phyloP scores from a whole-genome alignment of 2,888 invertebrate genomes.

The Polyommatus icarus region DNA sequence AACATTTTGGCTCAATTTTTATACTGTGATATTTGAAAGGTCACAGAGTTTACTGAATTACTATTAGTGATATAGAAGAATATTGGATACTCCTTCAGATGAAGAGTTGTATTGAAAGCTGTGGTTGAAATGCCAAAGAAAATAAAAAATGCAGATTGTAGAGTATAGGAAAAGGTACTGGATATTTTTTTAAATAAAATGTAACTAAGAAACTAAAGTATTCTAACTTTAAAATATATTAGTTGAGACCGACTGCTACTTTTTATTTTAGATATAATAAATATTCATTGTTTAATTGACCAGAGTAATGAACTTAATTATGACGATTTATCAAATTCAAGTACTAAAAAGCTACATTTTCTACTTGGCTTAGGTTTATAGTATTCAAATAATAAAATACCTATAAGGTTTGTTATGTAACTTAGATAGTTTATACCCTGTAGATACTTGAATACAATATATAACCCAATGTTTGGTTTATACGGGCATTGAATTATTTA shows the following conservation, averaged over 20 bases:
- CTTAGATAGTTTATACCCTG: not conserved
- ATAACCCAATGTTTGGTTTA: conserved; percentile 1
- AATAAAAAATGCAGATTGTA: too few species aligned
- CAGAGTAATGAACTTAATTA: too few species aligned
- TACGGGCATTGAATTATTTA: conserved; percentile 20
- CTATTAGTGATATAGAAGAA: not conserved
- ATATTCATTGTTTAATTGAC: too few species aligned
- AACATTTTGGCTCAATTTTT: not conserved
- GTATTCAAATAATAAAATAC: not conserved
- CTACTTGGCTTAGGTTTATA: too few species aligned
- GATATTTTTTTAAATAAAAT: too few species aligned
- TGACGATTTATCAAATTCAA: too few species aligned
- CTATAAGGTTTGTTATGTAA: not conserved
- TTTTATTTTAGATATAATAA: too few species aligned
- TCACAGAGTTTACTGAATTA: not conserved
- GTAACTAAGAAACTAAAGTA: too few species aligned
- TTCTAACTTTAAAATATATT: too few species aligned
- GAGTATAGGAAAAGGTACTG: too few species aligned
- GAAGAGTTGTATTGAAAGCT: not conserved
- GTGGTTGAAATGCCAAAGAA: not conserved
- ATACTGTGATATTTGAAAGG: not conserved
- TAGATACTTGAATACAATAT: not conserved
- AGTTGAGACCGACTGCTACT: too few species aligned
- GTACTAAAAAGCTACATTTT: too few species aligned
- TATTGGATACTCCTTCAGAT: not conserved